phyloP scores from a whole-genome alignment of 2,113 vertebrate species.

The Onychostruthus taczanowskii region DNA sequence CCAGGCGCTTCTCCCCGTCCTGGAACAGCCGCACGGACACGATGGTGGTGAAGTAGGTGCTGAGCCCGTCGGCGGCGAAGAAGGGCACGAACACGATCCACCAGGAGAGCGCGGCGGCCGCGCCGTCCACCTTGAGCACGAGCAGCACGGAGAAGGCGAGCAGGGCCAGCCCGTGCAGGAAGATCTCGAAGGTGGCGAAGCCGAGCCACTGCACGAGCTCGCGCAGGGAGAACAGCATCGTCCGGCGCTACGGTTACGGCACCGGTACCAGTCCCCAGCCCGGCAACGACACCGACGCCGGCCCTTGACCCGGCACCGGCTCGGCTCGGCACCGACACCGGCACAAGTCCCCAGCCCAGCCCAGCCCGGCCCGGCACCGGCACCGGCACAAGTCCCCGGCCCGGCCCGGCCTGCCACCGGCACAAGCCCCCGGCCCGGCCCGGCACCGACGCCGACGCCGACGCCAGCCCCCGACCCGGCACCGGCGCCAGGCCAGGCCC shows the following conservation, averaged over 20 bases:
- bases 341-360: too few species aligned
- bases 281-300: too few species aligned
- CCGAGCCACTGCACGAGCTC: constrained; percentile 97
- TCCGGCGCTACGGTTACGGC: not conserved
- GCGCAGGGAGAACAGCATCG: constrained; percentile 92
- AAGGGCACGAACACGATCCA: constrained; percentile 93
- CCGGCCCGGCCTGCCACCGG: not conserved
- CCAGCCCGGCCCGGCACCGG: not conserved
- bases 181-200: constrained; percentile 93
- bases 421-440: not conserved
- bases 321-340: not conserved
- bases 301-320: not conserved
- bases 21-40: constrained; percentile 97
- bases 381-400: not conserved
- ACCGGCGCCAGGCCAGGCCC: not conserved
- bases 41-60: constrained; percentile 97
- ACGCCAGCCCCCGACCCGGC: not conserved
- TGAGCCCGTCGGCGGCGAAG: constrained; percentile 93
- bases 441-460: not conserved
- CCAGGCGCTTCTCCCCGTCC: constrained; percentile 94
- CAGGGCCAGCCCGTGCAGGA: constrained; percentile 87
- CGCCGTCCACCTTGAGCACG: constrained; percentile 83
- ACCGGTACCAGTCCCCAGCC: too few species aligned
- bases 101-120: constrained; percentile 81
- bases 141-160: constrained; percentile 89